phyloP scores from a whole-genome alignment of 2,113 vertebrate genomes.

The Gambusia affinis region DNA sequence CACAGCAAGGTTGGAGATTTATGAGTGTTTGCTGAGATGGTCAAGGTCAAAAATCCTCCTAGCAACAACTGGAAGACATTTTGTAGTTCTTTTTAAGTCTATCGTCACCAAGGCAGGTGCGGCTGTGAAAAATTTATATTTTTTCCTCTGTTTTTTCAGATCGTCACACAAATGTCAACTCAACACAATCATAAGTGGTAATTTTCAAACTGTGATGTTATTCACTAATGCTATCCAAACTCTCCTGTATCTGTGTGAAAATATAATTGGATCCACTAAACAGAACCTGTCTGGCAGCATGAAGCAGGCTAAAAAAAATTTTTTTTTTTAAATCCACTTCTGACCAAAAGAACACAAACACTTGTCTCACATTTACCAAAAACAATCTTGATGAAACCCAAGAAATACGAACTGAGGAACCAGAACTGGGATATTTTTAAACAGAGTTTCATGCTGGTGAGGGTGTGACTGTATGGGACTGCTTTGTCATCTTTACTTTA shows the following conservation, averaged over 20 bases:
- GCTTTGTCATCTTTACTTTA: no score
- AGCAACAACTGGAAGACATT: conserved; percentile 5
- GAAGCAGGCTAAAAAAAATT: no score
- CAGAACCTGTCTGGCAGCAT: no score
- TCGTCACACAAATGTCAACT: no score
- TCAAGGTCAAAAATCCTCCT: conserved; percentile 15
- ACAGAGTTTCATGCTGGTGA: background rate
- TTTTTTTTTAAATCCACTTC: no score
- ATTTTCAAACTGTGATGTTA: no score
- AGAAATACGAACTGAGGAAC: background rate
- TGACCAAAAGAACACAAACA: background rate
- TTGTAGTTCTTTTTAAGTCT: background rate
- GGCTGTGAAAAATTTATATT: background rate
- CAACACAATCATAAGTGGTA: no score
- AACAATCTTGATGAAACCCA: background rate
- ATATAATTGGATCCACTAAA: no score
- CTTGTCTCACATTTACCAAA: background rate
- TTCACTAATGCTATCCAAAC: no score
- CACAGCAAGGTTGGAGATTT: conserved; percentile 29
- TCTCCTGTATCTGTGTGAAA: no score
- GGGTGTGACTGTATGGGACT: no score
- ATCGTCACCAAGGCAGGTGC: conserved; percentile 1
- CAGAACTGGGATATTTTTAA: background rate
- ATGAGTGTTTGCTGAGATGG: conserved; percentile 30
- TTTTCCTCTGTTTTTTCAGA: no score